A percentile compares a stretch with the other conserved stretches of the same genome.
These are phyloP conservation scores for Geotria australis DNA, from an alignment of 2,797 vertebrate species.

Conservation along the genomic window DNA sequence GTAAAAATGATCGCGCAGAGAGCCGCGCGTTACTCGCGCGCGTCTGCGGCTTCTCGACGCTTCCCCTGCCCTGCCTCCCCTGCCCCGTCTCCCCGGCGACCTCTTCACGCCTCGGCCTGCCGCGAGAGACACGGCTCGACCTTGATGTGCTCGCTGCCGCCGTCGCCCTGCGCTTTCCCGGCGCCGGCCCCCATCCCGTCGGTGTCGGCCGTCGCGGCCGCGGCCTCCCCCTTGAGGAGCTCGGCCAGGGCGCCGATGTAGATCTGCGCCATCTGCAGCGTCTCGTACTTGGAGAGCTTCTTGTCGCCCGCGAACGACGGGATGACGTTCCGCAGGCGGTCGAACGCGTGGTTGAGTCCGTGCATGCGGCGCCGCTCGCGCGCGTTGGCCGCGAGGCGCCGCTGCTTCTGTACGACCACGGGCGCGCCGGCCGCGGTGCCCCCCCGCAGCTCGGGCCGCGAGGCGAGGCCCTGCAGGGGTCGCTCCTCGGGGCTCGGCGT, in stretches of 20 bases:
- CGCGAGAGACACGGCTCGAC: no score
- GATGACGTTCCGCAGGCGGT: constrained; percentile 81
- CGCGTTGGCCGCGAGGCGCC: constrained; percentile 65
- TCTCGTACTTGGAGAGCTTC: constrained; percentile 90
- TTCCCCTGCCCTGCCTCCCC: no score
- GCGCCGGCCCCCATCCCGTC: no score
- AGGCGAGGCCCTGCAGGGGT: no score
- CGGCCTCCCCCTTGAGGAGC: constrained; percentile 25
- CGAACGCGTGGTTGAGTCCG: constrained; percentile 78
- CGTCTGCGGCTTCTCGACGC: no score
- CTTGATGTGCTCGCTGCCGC: no score
- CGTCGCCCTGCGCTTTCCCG: no score
- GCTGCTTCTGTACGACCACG: constrained; percentile 35
- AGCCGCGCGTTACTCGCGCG: no score
- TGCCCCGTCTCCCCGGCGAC: no score
- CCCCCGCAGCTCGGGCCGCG: neutral
- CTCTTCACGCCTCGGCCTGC: no score
- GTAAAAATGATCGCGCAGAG: no score
- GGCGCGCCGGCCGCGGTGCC: neutral
- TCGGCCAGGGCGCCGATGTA: constrained; percentile 83
- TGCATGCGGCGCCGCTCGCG: constrained; percentile 74
- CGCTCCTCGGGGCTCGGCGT: no score
- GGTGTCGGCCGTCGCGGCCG: constrained; percentile 1
- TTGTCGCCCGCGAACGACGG: constrained; percentile 84
- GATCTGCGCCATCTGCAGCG: constrained; percentile 86